phyloP scores from a whole-genome alignment of 2,113 vertebrate genomes.

The Epinephelus fuscoguttatus region DNA sequence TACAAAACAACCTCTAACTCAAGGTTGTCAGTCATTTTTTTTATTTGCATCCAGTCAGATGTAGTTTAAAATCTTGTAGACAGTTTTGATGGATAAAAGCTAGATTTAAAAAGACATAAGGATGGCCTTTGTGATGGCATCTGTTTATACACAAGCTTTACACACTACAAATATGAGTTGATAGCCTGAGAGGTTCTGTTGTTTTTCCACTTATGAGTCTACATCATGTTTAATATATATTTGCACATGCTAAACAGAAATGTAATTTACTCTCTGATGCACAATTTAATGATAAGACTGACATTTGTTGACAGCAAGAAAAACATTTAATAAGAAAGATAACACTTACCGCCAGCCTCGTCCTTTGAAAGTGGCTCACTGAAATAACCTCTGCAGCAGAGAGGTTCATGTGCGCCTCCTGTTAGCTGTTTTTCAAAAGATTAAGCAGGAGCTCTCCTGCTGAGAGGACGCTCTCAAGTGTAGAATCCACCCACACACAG shows the following conservation, averaged over 20 bases:
- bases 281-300: slow-evolving; percentile 2
- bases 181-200: slow-evolving; percentile 8
- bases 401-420: slow-evolving; percentile 11
- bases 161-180: background rate
- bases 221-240: background rate
- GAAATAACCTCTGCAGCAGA: background rate
- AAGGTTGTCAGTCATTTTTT: background rate
- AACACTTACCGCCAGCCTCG: background rate
- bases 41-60: background rate
- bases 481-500: slow-evolving; percentile 49
- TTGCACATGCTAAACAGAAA: background rate
- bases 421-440: slow-evolving; percentile 26
- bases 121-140: background rate
- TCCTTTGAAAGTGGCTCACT: background rate
- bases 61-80: background rate
- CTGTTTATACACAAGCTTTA: background rate
- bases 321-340: too few relatives aligned
- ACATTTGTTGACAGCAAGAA: background rate
- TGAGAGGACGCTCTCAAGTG: slow-evolving; percentile 27
- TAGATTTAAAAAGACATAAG: background rate
- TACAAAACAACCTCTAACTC: background rate
- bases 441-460: slow-evolving; percentile 4
- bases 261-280: background rate
- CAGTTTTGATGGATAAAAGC: background rate
- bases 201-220: background rate